phyloP scores from a whole-genome alignment of 2,797 vertebrate genomes.

The Lagorchestes hirsutus region DNA sequence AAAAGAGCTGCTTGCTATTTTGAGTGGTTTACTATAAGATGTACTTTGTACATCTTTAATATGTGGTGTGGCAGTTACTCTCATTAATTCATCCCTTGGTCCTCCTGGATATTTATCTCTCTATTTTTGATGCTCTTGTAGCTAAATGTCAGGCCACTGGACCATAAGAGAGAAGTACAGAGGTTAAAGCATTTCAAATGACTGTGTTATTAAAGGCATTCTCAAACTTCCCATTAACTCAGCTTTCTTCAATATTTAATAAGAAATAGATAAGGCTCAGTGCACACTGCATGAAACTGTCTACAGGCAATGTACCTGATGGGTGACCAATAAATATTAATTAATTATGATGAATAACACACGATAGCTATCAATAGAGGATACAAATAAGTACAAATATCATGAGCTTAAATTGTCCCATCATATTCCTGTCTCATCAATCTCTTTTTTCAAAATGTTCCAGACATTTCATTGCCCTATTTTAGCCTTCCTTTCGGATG shows the following conservation, averaged over 20 bases:
- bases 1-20: not conserved
- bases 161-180: not conserved
- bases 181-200: constrained; percentile 18
- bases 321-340: constrained; percentile 45
- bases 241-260: constrained; percentile 25
- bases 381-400: not conserved
- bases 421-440: not conserved
- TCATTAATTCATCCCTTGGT: not conserved
- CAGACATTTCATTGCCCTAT: not conserved
- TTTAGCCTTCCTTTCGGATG: constrained; percentile 49
- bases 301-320: not conserved
- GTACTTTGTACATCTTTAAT: not conserved
- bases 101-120: not conserved
- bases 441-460: constrained; percentile 43
- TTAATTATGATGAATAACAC: constrained; percentile 6
- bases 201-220: not conserved
- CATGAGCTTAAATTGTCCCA: not conserved
- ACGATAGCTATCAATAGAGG: not conserved
- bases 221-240: constrained; percentile 29
- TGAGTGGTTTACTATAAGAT: constrained; percentile 4
- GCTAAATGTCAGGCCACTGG: not conserved
- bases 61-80: not conserved
- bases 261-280: not conserved
- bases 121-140: not conserved
- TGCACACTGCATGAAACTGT: not conserved